phyloP scores from a whole-genome alignment of 2,113 vertebrate genomes.

The Stegastes partitus region DNA sequence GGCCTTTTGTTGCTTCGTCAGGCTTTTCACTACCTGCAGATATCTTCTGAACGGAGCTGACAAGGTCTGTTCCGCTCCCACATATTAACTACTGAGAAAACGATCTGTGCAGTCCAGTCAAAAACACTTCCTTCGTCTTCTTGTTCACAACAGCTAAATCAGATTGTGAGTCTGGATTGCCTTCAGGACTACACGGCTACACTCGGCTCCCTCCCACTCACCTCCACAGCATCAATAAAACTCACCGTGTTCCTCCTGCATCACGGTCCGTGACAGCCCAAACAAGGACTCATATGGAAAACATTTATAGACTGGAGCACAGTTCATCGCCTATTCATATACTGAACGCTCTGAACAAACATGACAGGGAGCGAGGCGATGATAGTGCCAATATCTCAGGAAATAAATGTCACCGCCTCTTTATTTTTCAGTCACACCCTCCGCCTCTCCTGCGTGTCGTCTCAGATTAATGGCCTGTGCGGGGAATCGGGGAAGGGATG shows the following conservation, averaged over 20 bases:
- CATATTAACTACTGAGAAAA: background rate
- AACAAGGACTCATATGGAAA: slow-evolving; percentile 7
- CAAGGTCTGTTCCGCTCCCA: background rate
- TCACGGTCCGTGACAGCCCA: background rate
- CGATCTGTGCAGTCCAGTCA: background rate
- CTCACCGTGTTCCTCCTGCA: slow-evolving; percentile 1
- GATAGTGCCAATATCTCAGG: slow-evolving; percentile 33
- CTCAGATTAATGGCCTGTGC: slow-evolving; percentile 55
- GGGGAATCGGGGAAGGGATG: slow-evolving; percentile 37
- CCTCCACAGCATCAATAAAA: slow-evolving; percentile 2
- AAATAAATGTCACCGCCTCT: slow-evolving; percentile 24
- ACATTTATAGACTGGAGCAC: background rate
- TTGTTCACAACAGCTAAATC: background rate
- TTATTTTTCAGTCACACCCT: slow-evolving; percentile 5
- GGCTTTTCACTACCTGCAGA: background rate
- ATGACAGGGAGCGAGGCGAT: slow-evolving; percentile 6
- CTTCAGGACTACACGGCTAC: background rate
- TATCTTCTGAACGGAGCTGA: background rate
- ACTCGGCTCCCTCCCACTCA: background rate
- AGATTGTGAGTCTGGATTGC: background rate
- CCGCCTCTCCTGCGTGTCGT: slow-evolving; percentile 28
- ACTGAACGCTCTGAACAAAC: background rate
- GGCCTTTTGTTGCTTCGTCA: no score
- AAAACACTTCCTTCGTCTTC: background rate
- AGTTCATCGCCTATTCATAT: slow-evolving; percentile 13